These are phyloP conservation scores for Sinhomidia bicolor DNA, from an alignment of 2,888 invertebrate species.

Conservation along the genomic window DNA sequence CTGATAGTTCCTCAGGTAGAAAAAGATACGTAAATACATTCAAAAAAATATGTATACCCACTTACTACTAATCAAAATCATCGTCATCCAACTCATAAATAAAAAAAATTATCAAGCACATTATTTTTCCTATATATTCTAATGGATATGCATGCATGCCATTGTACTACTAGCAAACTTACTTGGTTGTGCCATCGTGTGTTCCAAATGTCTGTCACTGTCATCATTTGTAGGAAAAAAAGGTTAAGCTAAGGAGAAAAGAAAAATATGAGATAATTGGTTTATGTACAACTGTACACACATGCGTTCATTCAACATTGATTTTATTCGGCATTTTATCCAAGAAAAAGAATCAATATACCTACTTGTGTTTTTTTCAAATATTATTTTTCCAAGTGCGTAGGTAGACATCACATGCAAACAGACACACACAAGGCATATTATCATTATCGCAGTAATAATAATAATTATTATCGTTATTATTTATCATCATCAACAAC, in stretches of 20 bases:
- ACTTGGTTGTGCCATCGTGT: no score
- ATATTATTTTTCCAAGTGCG: slow-evolving; percentile 33
- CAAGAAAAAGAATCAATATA: slow-evolving; percentile 1
- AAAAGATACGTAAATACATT: not conserved
- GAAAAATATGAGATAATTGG: slow-evolving; percentile 42
- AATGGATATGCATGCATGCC: no score
- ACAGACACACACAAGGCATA: slow-evolving; percentile 10
- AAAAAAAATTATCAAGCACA: no score
- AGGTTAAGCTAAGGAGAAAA: not conserved
- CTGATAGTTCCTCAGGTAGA: slow-evolving; percentile 81
- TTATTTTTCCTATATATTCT: no score
- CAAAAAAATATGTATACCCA: no score
- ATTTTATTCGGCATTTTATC: not conserved
- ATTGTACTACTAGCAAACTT: no score
- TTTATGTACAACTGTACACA: slow-evolving; percentile 50
- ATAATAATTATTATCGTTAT: not conserved
- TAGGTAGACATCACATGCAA: slow-evolving; percentile 23
- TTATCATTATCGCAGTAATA: slow-evolving; percentile 17
- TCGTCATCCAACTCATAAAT: no score
- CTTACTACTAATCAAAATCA: no score
- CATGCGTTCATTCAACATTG: slow-evolving; percentile 19
- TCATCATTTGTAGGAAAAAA: not conserved
- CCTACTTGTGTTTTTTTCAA: not conserved
- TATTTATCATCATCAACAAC: no score
- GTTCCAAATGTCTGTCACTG: not conserved